A percentile compares a stretch with the other conserved stretches of the same genome.
phyloP scores from a whole-genome alignment of 2,888 invertebrate genomes.

The Tinea semifulvella region DNA sequence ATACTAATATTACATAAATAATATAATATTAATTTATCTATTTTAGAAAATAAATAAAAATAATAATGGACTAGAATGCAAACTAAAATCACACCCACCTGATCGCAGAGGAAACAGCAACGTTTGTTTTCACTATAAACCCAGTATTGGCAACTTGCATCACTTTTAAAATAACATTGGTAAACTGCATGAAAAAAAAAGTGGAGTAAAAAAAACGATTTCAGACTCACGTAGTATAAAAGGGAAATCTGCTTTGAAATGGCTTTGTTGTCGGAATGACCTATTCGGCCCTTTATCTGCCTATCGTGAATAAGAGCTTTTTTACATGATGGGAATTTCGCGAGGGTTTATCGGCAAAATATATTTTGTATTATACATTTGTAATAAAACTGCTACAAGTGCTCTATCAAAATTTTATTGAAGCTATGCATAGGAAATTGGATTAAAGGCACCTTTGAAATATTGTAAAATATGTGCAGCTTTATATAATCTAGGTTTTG shows the following conservation, averaged over 20 bases:
- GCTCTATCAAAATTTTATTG: no score
- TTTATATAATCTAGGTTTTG: no score
- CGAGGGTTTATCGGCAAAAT: slow-evolving; percentile 1
- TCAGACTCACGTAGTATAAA: slow-evolving; percentile 8
- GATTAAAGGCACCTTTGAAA: no score
- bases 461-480: no score
- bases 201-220: neutral
- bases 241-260: slow-evolving; percentile 6
- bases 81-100: slow-evolving; percentile 28
- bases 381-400: slow-evolving; percentile 6
- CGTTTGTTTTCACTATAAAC: slow-evolving; percentile 24
- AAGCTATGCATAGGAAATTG: no score
- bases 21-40: no score
- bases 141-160: slow-evolving; percentile 11
- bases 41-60: no score
- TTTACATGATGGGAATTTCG: slow-evolving; percentile 3
- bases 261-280: slow-evolving; percentile 3
- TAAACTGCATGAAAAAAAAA: no score
- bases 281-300: slow-evolving; percentile 11
- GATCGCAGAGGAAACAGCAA: slow-evolving; percentile 24
- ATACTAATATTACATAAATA: no score
- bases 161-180: slow-evolving; percentile 5
- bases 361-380: neutral
- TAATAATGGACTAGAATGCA: neutral
- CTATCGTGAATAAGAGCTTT: slow-evolving; percentile 8